Conservation (phyloP, 2,797 vertebrate genomes). For the Enteromius fasciolatus region DNA sequence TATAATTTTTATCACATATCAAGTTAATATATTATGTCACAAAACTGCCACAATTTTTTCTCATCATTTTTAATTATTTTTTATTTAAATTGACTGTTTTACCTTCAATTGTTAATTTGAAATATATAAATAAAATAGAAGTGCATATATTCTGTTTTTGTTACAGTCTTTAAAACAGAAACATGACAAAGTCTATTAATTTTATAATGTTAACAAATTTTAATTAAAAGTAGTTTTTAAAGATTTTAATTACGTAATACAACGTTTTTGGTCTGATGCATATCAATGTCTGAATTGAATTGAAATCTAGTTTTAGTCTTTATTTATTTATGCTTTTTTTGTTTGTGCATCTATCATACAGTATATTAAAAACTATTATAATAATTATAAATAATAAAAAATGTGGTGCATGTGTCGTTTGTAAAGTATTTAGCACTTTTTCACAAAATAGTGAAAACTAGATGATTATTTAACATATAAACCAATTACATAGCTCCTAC, state of each 20-base stretch:
- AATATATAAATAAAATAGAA: neutral
- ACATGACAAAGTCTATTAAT: no score
- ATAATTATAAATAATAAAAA: neutral
- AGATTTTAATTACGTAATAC: neutral
- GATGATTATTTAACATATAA: neutral
- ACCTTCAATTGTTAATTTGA: no score
- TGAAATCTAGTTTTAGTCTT: neutral
- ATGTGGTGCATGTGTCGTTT: neutral
- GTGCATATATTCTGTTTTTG: neutral
- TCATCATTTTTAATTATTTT: no score
- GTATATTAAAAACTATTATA: neutral
- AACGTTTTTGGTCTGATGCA: neutral
- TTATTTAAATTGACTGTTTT: no score
- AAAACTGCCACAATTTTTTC: neutral
- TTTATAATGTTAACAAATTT: neutral
- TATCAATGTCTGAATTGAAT: neutral
- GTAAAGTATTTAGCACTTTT: neutral
- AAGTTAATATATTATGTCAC: neutral
- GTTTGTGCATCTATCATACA: neutral
- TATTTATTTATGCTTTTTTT: neutral
- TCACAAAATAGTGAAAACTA: neutral
- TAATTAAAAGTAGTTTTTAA: neutral
- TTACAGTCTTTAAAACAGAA: neutral
- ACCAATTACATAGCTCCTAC: neutral
- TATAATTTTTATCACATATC: neutral